These are phyloP conservation scores for Osmoderma eremita DNA, from an alignment of 2,888 invertebrate genomes.

Conservation along the genomic window DNA sequence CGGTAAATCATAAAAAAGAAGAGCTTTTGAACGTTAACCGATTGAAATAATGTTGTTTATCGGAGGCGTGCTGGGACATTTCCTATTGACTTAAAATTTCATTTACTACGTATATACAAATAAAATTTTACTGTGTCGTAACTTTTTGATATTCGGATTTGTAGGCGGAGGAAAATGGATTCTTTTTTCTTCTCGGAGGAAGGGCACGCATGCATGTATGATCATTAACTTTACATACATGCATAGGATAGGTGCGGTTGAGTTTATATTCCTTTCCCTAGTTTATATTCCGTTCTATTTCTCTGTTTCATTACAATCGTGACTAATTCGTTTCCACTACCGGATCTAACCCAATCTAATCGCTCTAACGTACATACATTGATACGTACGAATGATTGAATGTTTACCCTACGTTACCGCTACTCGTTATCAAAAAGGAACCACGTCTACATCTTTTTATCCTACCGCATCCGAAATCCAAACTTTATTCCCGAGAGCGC, in stretches of 20 bases:
- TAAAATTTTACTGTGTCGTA: constrained; percentile 31
- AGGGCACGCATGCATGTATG: not conserved
- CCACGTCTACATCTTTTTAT: not conserved
- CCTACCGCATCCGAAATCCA: constrained; percentile 19
- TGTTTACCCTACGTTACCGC: constrained; percentile 13
- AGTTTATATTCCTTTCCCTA: constrained; percentile 16
- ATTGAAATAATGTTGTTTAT: constrained; percentile 29
- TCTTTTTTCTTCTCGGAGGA: not conserved
- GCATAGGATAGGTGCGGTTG: constrained; percentile 4
- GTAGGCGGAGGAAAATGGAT: not conserved
- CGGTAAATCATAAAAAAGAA: constrained; percentile 23
- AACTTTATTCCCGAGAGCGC: not conserved
- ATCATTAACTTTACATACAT: not conserved
- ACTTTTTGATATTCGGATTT: constrained; percentile 5
- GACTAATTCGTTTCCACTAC: constrained; percentile 35
- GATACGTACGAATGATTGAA: constrained; percentile 26
- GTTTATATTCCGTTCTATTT: constrained; percentile 27
- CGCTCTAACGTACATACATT: constrained; percentile 4
- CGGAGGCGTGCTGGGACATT: constrained; percentile 24
- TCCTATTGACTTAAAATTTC: constrained; percentile 20
- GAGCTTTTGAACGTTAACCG: constrained; percentile 3
- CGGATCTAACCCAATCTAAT: constrained; percentile 22
- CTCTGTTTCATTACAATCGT: constrained; percentile 31
- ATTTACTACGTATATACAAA: constrained; percentile 20
- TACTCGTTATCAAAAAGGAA: constrained; percentile 12